A percentile compares a stretch with the other conserved stretches of the same genome.
phyloP scores from a whole-genome alignment of 2,888 invertebrate genomes.

The Dyspetes luteomarginatus region DNA sequence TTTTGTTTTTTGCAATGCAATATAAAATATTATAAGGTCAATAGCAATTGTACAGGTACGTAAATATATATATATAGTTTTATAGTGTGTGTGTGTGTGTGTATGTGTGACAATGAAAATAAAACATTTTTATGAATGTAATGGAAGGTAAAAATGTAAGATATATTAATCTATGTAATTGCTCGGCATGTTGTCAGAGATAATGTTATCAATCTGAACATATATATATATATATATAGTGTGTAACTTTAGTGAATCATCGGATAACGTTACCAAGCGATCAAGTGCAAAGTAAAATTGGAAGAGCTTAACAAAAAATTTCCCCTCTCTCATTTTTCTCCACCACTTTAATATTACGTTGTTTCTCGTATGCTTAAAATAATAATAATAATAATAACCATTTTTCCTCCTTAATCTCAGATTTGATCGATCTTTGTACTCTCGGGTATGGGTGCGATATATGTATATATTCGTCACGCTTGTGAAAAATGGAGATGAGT shows the following conservation, averaged over 20 bases:
- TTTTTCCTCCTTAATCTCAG: constrained; percentile 12
- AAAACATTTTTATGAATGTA: constrained; percentile 9
- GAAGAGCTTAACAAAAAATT: constrained; percentile 37
- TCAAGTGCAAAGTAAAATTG: constrained; percentile 37
- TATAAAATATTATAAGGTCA: constrained; percentile 37
- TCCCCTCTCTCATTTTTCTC: not conserved
- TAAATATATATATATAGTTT: constrained; percentile 45
- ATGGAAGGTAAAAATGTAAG: constrained; percentile 28
- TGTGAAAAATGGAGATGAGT: constrained; percentile 1
- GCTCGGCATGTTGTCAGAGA: not conserved
- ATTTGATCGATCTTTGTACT: constrained; percentile 61
- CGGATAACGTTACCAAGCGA: constrained; percentile 8
- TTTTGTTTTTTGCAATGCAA: constrained; percentile 26
- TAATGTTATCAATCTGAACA: constrained; percentile 37
- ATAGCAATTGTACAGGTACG: constrained; percentile 56
- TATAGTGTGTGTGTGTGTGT: not conserved
- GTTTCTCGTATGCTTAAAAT: not conserved
- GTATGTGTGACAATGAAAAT: constrained; percentile 19
- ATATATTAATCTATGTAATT: constrained; percentile 24
- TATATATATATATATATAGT: not conserved
- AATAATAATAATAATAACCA: constrained; percentile 31
- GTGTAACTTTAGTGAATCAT: constrained; percentile 3
- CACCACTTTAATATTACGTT: not conserved
- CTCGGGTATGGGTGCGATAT: constrained; percentile 52
- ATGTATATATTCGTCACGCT: constrained; percentile 43